A percentile compares a stretch with the other conserved stretches of the same genome.
These are phyloP conservation scores for Syngnathus scovelli DNA, from an alignment of 2,113 vertebrate genomes.

Conservation along the genomic window DNA sequence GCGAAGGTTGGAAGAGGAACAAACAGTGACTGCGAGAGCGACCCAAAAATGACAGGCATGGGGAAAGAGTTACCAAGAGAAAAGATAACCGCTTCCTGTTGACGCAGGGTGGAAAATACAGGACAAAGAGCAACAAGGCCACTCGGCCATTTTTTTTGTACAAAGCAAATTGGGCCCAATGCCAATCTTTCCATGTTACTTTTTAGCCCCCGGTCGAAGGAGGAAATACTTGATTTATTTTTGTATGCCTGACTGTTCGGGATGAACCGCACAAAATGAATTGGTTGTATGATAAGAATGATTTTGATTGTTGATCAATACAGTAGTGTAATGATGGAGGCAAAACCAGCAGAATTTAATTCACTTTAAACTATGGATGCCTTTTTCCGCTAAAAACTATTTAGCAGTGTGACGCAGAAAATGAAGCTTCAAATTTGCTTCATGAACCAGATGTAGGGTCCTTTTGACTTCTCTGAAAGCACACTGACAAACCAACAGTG, in stretches of 20 bases:
- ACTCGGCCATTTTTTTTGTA: constrained; percentile 31
- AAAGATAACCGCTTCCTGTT: constrained; percentile 62
- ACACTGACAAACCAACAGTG: no score
- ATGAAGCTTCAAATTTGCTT: no score
- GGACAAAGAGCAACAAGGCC: constrained; percentile 42
- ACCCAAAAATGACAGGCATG: constrained; percentile 31
- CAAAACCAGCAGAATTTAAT: not conserved
- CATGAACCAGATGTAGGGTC: no score
- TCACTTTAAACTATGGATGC: no score
- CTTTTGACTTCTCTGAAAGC: no score
- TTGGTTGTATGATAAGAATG: not conserved
- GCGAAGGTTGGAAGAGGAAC: constrained; percentile 25
- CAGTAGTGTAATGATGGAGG: no score
- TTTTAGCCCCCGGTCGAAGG: constrained; percentile 8
- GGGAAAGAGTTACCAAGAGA: constrained; percentile 26
- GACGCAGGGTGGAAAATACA: constrained; percentile 42
- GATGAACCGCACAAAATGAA: not conserved
- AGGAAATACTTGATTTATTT: not conserved
- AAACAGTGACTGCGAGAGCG: constrained; percentile 19
- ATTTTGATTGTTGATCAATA: no score
- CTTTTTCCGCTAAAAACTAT: no score
- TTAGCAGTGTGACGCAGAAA: no score
- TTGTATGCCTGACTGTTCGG: not conserved
- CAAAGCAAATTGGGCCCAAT: constrained; percentile 35
- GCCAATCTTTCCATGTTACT: constrained; percentile 17